A percentile compares a stretch with the other conserved stretches of the same genome.
phyloP scores from a whole-genome alignment of 2,888 invertebrate species.

The Cylindroiulus punctatus region DNA sequence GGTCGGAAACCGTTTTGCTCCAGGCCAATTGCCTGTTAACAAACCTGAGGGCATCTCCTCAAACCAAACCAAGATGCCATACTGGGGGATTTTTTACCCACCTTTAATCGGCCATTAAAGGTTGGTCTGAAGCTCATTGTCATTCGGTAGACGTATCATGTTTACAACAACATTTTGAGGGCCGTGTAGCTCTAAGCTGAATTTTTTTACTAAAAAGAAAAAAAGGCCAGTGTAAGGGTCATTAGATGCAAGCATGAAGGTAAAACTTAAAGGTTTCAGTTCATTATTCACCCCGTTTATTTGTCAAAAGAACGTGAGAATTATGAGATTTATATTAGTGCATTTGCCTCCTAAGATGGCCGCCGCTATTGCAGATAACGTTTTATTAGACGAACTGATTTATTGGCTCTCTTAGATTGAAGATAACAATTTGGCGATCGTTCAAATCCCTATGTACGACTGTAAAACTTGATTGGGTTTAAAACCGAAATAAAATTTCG shows the following conservation, averaged over 20 bases:
- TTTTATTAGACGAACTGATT: neutral
- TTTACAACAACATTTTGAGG: neutral
- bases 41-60: neutral
- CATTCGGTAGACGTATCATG: slow-evolving; percentile 39
- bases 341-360: neutral
- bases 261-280: neutral
- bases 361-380: neutral
- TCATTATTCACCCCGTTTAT: neutral
- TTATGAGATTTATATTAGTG: neutral
- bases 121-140: slow-evolving; percentile 30
- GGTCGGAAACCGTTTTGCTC: slow-evolving; percentile 25
- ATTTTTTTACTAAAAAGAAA: neutral
- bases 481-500: neutral
- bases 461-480: slow-evolving; percentile 37
- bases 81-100: neutral
- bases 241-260: neutral
- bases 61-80: neutral
- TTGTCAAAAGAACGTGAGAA: slow-evolving; percentile 39
- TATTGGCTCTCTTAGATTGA: neutral
- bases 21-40: neutral
- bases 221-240: slow-evolving; percentile 27
- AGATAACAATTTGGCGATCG: neutral
- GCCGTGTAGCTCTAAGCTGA: neutral
- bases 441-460: neutral
- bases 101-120: neutral